Percentiles rank a stretch among this genome's conserved stretches.
Conservation (phyloP, 2,797 vertebrate genomes). For the Sebastes minor region DNA sequence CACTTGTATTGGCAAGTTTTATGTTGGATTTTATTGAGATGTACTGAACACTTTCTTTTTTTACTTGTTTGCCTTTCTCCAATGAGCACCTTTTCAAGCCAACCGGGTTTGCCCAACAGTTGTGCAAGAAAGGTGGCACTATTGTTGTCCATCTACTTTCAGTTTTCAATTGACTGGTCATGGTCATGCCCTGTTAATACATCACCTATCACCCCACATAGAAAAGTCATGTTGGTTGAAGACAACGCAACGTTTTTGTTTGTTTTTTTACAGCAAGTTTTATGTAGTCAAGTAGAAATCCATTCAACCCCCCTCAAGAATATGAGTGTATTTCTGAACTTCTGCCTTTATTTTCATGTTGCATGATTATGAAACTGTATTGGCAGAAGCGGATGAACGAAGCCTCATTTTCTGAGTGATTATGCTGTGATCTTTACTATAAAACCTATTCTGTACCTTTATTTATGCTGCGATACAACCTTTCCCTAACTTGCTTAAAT, state of each 20-base stretch:
- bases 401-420: not conserved
- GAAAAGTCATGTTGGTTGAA: conserved; percentile 23
- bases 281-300: conserved; percentile 2
- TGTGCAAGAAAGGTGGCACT: conserved; percentile 49
- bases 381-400: conserved; percentile 14
- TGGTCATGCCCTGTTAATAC: conserved; percentile 16
- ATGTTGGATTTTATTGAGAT: conserved; percentile 2
- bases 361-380: conserved; percentile 2
- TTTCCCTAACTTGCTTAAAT: conserved; percentile 3
- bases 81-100: conserved; percentile 36
- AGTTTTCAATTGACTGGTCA: conserved; percentile 23
- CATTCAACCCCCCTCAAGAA: not conserved
- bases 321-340: conserved; percentile 14
- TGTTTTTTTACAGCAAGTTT: not conserved
- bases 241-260: not conserved
- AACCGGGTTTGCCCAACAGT: conserved; percentile 40
- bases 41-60: not conserved
- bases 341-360: conserved; percentile 31
- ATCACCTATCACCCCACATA: not conserved
- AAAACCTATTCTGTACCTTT: conserved; percentile 1
- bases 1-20: not conserved
- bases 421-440: conserved; percentile 1
- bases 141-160: conserved; percentile 14
- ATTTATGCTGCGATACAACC: not conserved
- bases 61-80: conserved; percentile 60